phyloP scores from a whole-genome alignment of 2,888 invertebrate genomes.

The Polydrusus pterygomalis region DNA sequence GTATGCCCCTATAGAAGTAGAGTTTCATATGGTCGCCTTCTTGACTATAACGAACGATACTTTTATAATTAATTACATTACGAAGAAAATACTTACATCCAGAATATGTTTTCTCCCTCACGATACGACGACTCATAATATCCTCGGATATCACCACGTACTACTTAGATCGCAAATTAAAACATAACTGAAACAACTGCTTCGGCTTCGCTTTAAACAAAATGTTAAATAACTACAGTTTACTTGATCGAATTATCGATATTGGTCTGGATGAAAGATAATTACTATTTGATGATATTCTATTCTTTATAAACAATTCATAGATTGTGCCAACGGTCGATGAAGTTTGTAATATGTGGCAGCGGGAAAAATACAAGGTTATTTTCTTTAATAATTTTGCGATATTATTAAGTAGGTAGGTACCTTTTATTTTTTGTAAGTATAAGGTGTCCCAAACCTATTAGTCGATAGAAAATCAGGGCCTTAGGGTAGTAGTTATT shows the following conservation, averaged over 20 bases:
- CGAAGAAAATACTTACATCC: constrained; percentile 5
- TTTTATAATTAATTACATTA: too few relatives aligned
- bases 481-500: too few relatives aligned
- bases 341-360: constrained; percentile 4
- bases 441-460: too few relatives aligned
- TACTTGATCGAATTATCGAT: constrained; percentile 36
- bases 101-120: constrained; percentile 1
- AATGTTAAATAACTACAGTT: constrained; percentile 8
- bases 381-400: constrained; percentile 4
- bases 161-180: neutral
- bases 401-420: neutral
- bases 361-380: constrained; percentile 1
- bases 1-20: too few relatives aligned
- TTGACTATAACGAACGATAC: too few relatives aligned
- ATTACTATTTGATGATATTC: constrained; percentile 46
- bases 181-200: constrained; percentile 13
- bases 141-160: neutral
- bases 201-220: neutral
- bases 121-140: neutral
- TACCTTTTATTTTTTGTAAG: too few relatives aligned
- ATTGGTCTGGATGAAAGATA: constrained; percentile 35
- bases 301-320: constrained; percentile 48
- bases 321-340: constrained; percentile 41
- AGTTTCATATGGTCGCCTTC: too few relatives aligned
- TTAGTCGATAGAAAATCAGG: too few relatives aligned